Base-by-base conservation (phyloP, 2,797 vertebrate species). In the Paguma larvata region DNA sequence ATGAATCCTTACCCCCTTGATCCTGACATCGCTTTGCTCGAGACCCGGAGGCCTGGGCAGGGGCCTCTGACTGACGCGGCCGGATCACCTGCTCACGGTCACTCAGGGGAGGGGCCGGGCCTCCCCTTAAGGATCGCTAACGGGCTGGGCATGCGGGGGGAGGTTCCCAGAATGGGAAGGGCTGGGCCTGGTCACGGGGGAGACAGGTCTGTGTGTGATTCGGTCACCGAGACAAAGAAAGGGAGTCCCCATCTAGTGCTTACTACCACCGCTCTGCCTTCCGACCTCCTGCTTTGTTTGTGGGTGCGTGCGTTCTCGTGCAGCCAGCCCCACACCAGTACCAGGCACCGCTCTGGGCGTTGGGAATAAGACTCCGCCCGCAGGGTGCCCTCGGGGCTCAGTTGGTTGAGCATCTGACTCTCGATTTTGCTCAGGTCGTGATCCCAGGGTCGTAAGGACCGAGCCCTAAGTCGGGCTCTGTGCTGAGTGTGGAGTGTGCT, bases 181-280 rank as follows among this genome's bases (percentile, higher is more conserved):
- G 12, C 75, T 32, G 56, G 51, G 9, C 34, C 75, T 9, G 25
- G 23, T 12, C 12, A 1, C 1, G 0, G 6, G 21, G 11, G 27
- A 34, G 19, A 1, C 0, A 0, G n/a, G 34, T 34, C 53, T 46
- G 30, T 18, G 34, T 18, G 23, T 34, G 73, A 15, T 16, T 21
- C 11, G 14, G 18, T 13, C 14, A 10, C 56, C 9, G 9, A 75
- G n/a, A 15, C 44, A 12, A 10, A n/a, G n/a, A 48, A 38, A 44
- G 19, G 56, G 41, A 18, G 32, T 32, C 56, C 1, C 23, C 1
- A 0, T 13, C 34, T 23, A 5, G 15, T 6, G 1, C 30, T 11
- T n/a, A 3, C 2, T 2, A 2, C 23, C 9, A 1, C n/a, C 3
- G 0, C 15, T 16, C 15, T 6, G 30, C 62, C 11, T 34, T 59